Evolutionary conservation across 53 echinoderm and acorn worm genomes (phyloP).

Genomic region (Astropecten irregularis): DNA sequence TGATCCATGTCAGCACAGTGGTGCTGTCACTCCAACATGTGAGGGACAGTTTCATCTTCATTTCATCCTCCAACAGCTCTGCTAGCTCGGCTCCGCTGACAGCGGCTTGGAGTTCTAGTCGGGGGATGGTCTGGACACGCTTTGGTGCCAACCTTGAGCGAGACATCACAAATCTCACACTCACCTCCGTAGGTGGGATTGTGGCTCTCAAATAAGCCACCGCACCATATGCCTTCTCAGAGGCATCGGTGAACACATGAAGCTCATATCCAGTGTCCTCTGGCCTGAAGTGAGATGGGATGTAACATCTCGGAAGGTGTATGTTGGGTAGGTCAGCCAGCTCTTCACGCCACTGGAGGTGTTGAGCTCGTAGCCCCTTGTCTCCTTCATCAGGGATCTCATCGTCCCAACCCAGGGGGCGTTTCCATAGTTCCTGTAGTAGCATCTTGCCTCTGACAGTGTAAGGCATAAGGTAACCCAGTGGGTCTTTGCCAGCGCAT

Average conservation of each 20-base stretch:
- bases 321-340: background rate
- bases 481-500: constrained; percentile 42
- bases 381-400: background rate
- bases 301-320: background rate
- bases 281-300: background rate
- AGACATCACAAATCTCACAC: constrained; percentile 23
- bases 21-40: constrained; percentile 23
- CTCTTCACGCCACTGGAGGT: background rate
- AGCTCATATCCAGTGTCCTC: background rate
- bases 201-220: constrained; percentile 3
- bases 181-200: background rate
- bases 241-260: constrained; percentile 22
- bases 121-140: constrained; percentile 13
- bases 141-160: background rate
- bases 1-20: background rate
- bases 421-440: background rate
- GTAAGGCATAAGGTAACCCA: constrained; percentile 41
- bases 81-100: background rate
- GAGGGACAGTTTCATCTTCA: background rate
- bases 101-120: constrained; percentile 2
- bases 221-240: constrained; percentile 25
- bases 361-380: background rate
- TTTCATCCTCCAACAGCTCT: constrained; percentile 4
- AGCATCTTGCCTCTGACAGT: constrained; percentile 49
- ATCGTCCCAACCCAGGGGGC: background rate